These are phyloP conservation scores for Parotocinclus haroldoi DNA, from an alignment of 2,797 vertebrate genomes.

Conservation along the genomic window DNA sequence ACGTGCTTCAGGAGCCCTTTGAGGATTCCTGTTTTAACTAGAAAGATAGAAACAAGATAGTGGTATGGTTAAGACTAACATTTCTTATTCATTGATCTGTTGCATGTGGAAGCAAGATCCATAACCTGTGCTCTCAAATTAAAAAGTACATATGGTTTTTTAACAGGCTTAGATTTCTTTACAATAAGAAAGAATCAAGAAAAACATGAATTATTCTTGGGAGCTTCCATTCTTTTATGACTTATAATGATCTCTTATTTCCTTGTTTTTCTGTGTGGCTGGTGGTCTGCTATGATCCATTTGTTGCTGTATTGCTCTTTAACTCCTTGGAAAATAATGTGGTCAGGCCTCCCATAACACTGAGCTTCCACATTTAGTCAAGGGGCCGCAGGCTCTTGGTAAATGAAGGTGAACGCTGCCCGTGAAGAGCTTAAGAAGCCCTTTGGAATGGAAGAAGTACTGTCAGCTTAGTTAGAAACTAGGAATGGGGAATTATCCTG, in stretches of 20 bases:
- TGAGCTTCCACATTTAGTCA: slow-evolving; percentile 26
- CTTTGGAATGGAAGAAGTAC: slow-evolving; percentile 33
- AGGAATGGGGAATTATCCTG: slow-evolving; percentile 19
- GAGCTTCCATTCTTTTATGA: slow-evolving; percentile 8
- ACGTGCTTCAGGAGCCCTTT: slow-evolving; percentile 14
- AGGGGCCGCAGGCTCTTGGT: slow-evolving; percentile 18
- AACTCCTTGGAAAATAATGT: slow-evolving; percentile 31
- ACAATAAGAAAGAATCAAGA: not conserved
- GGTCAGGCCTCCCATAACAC: slow-evolving; percentile 41
- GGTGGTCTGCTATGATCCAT: slow-evolving; percentile 26
- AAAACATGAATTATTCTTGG: slow-evolving; percentile 4
- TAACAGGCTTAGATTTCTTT: not conserved
- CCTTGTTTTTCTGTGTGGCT: slow-evolving; percentile 19
- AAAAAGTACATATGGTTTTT: not conserved
- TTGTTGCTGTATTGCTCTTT: slow-evolving; percentile 32
- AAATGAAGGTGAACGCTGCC: slow-evolving; percentile 29
- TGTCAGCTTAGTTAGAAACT: slow-evolving; percentile 9
- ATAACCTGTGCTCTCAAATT: not conserved
- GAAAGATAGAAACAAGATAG: slow-evolving; percentile 7
- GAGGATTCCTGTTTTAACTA: slow-evolving; percentile 10
- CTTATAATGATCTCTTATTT: slow-evolving; percentile 1
- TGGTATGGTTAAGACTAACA: not conserved
- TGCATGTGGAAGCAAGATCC: not conserved
- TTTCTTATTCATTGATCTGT: slow-evolving; percentile 3
- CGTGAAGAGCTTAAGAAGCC: slow-evolving; percentile 41